Base-by-base conservation (phyloP, 2,797 vertebrate genomes). In the Pangasius mekongensis region DNA sequence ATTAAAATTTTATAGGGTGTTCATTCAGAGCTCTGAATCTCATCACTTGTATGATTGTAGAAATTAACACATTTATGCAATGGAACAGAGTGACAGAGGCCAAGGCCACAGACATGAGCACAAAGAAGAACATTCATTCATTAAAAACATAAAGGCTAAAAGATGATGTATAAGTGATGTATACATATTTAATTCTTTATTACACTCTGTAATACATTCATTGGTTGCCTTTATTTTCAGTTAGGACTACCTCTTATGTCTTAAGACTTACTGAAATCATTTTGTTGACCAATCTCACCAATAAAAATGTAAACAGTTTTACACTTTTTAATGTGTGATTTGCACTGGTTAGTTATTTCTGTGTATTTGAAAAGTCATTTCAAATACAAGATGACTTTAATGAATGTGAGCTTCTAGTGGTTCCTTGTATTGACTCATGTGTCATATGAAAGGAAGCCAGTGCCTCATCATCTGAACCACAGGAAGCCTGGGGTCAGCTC, bases 371-470 rank as follows among this genome's bases (percentile, higher is more conserved):
- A 43, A 83, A 24, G 43, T 36, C 47, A 33, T 62, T 73, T 82
- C n/a, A 62, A 9, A 30, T 66, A 64, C n/a, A 77, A 69, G 4
- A 85, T 87, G 73, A 56, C 67, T 86, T 67, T 71, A 88, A 84
- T 74, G 36, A 88, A 93, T 88, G 90, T 76, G 24, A 86, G 78
- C 39, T 87, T 90, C 89, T 73, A 86, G 87, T 66, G 60, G 36
- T 85, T 93, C 91, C 69, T 91, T 87, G 88, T 64, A 43, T 88
- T 92, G 89, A 36, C 89, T 92, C 86, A 33, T 74, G 91, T 69
- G 87, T 90, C 90, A 86, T 87, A 90, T 91, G 77, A 89, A 91
- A 66, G n/a, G 87, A 73, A 87, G 0, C 58, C 49, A 85, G 39
- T 49, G 18, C 81, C 84, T 91, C 87, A 87, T 83, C 81, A 47